A percentile compares a stretch with the other conserved stretches of the same genome.
Evolutionary conservation across 2,888 invertebrate species (phyloP).

Genomic region (Cryptus viduatorius): DNA sequence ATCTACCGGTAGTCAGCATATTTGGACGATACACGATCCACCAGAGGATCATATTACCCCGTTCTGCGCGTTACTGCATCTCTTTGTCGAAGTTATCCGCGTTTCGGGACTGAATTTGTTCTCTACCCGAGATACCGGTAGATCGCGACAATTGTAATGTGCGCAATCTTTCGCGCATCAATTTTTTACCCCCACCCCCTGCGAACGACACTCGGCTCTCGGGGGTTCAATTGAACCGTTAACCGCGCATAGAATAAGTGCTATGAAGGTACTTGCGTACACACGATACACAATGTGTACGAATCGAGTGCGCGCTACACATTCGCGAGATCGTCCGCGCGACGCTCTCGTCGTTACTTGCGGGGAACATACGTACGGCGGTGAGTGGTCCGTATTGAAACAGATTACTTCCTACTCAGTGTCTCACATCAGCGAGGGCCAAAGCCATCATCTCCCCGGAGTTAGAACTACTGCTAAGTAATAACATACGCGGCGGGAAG

Average conservation of each 20-base stretch:
- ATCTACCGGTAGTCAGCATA: constrained; percentile 23
- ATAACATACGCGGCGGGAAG: neutral
- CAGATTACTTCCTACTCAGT: constrained; percentile 82
- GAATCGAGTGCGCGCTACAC: constrained; percentile 13
- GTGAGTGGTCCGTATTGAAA: constrained; percentile 78
- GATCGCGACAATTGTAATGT: neutral
- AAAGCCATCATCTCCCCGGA: constrained; percentile 16
- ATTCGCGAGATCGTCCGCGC: constrained; percentile 41
- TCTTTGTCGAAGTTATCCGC: constrained; percentile 4
- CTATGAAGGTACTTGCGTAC: constrained; percentile 4
- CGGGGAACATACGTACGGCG: constrained; percentile 15
- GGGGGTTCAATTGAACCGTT: constrained; percentile 56
- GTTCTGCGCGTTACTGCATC: neutral
- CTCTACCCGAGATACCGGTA: neutral
- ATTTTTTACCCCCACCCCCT: constrained; percentile 19
- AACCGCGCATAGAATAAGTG: constrained; percentile 56
- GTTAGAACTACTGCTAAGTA: neutral
- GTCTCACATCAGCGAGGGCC: constrained; percentile 21
- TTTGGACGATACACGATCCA: constrained; percentile 41
- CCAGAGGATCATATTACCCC: constrained; percentile 30
- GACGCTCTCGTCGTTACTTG: constrained; percentile 65
- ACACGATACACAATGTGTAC: neutral
- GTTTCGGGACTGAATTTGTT: neutral
- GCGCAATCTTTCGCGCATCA: constrained; percentile 21
- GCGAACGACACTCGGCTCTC: constrained; percentile 43